A percentile compares a stretch with the other conserved stretches of the same genome.
phyloP scores from a whole-genome alignment of 2,888 invertebrate genomes.

The Sinhomidia bicolor region DNA sequence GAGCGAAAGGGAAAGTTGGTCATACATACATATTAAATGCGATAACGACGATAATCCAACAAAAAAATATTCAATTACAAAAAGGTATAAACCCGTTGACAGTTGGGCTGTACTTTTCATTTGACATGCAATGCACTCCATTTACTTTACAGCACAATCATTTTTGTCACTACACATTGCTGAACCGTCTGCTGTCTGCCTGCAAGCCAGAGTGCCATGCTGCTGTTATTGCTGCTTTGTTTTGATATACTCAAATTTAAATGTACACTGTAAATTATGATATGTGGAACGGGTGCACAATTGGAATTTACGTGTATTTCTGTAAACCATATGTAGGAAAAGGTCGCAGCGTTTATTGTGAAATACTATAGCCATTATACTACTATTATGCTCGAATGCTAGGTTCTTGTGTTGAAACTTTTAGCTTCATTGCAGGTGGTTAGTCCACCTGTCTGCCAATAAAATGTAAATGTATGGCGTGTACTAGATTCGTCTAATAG shows the following conservation, averaged over 20 bases:
- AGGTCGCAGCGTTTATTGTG: background rate
- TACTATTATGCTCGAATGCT: too few relatives aligned
- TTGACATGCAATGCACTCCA: background rate
- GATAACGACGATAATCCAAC: constrained; percentile 39
- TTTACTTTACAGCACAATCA: background rate
- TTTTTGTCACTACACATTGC: constrained; percentile 9
- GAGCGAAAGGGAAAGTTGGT: constrained; percentile 55
- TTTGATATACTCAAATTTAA: background rate
- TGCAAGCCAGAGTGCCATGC: background rate
- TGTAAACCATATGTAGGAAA: too few relatives aligned
- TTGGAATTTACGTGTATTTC: too few relatives aligned
- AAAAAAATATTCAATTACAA: background rate
- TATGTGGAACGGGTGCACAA: too few relatives aligned
- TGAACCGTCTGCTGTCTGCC: background rate
- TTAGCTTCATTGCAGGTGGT: constrained; percentile 1
- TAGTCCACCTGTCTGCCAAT: background rate
- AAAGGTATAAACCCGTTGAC: background rate
- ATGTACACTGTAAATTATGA: too few relatives aligned
- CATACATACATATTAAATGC: constrained; percentile 47
- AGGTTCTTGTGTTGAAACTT: too few relatives aligned
- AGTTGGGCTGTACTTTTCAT: background rate
- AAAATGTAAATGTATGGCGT: background rate
- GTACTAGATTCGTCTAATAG: background rate
- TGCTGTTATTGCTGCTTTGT: background rate
- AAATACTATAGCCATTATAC: background rate